Conservation (phyloP, 2,113 vertebrate genomes). For the Piprites chloris region DNA sequence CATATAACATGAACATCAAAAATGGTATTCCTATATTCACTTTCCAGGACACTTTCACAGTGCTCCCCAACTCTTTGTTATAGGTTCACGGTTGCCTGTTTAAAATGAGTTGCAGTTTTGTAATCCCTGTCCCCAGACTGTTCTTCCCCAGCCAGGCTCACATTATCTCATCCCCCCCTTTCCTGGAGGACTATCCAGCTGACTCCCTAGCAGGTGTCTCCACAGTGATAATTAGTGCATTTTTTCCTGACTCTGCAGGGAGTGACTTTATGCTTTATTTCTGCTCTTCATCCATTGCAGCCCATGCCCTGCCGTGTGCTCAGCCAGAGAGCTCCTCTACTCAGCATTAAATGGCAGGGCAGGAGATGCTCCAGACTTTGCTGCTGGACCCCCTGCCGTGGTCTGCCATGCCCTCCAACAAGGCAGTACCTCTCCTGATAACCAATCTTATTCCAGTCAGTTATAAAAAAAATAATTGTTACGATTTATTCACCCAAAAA, state of each 20-base stretch:
- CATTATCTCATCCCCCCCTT: rapidly evolving
- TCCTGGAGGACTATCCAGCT: not conserved
- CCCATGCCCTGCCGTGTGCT: not conserved
- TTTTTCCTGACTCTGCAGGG: not conserved
- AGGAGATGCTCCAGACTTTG: not conserved
- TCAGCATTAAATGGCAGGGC: not conserved
- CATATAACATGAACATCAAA: not conserved
- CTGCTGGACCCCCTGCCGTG: not conserved
- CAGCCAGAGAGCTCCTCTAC: not conserved
- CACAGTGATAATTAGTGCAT: not conserved
- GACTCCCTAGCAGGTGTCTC: not conserved
- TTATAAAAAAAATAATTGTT: not conserved
- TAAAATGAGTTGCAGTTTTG: not conserved
- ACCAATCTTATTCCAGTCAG: not conserved
- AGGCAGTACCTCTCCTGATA: not conserved
- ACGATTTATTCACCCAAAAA: not conserved
- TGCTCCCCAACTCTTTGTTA: not conserved
- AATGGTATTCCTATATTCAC: rapidly evolving
- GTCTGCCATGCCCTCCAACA: not conserved
- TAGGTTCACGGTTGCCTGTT: not conserved
- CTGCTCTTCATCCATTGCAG: not conserved
- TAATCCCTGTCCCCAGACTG: too few species aligned
- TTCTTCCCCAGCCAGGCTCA: not conserved
- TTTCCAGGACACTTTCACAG: not conserved
- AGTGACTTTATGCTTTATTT: not conserved